Base-by-base conservation (phyloP, 2,888 invertebrate species). In the Cheiracanthium punctorium region DNA sequence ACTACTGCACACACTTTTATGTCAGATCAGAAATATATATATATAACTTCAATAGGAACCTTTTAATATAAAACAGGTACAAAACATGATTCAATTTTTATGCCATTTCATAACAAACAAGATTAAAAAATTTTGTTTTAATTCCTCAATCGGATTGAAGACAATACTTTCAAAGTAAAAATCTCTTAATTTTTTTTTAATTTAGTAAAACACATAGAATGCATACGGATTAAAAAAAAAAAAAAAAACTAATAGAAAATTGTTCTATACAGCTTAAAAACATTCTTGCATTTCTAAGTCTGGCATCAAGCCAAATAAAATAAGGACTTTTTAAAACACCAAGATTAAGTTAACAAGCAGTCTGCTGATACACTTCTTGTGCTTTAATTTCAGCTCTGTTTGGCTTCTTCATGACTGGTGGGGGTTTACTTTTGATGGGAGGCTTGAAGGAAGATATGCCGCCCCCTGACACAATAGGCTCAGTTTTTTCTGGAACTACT, bases 381-480 rank as follows among this genome's bases (percentile, higher is more conserved):
- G 82, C 73, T 52, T 82, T 82, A 24, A 82, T 82, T 71, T 88
- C 84, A 32, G 80, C 58, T 37, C 79, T 67, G 43, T 93, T 93
- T 58, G 95, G 94, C 91, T 94, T 95, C 89, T 94, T 94, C 92
- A 96, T 94, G 90, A 96, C 94, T 90, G 95, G 94, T 37, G 96
- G 96, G 28, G 96, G 96, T 92, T 96, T 96, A 75, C 95, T 94
- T 91, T 96, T 92, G 37, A 91, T 89, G 1, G 91, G 90, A 24
- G 91, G 91, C 88, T 91, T 92, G 17, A 91, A 91, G 41, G 91
- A 90, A 17, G 91, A 90, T n/a, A 91, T 90, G 17, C 89, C 89
- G 17, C 79, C 75, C 8, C 58, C 69, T n/a, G 33, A 29, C 12
- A 58, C 48, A 12, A 48, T 58, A 0, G 14, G 52, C 4, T 24